A percentile compares a stretch with the other conserved stretches of the same genome.
Evolutionary conservation across 2,113 vertebrate species (phyloP).

Genomic region (Nipponia nippon): DNA sequence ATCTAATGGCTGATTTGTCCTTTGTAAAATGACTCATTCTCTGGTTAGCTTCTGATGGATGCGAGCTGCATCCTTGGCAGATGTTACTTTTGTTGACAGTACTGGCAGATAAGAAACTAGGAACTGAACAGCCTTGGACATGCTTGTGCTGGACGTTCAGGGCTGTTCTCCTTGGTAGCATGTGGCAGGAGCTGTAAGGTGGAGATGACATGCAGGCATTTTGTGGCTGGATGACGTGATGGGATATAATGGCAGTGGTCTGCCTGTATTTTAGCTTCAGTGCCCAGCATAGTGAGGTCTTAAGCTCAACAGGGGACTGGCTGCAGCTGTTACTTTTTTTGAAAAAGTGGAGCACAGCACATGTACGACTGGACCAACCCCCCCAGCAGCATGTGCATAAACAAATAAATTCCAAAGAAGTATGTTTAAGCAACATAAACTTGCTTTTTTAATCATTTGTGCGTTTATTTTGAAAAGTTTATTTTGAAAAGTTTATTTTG

Average conservation of each 20-base stretch:
- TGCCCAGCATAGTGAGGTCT: neutral
- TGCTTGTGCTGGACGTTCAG: neutral
- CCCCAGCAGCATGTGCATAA: neutral
- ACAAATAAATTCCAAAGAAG: neutral
- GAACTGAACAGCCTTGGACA: neutral
- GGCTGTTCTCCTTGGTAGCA: neutral
- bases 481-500: neutral
- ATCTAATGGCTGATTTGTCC: neutral
- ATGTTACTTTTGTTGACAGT: neutral
- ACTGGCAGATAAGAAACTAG: neutral
- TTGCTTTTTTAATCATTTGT: neutral
- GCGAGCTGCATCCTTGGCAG: neutral
- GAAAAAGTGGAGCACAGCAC: neutral
- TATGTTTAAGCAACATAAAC: neutral
- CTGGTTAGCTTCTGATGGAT: neutral
- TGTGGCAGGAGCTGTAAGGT: neutral
- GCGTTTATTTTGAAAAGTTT: neutral
- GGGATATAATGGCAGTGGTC: neutral
- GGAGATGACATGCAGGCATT: neutral
- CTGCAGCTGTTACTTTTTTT: neutral
- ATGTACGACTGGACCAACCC: neutral
- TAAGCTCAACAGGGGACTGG: neutral
- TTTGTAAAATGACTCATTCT: neutral
- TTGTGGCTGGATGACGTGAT: neutral
- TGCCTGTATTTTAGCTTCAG: neutral